Conservation (phyloP, 2,888 invertebrate species). For the Meghimatium bilineatum region DNA sequence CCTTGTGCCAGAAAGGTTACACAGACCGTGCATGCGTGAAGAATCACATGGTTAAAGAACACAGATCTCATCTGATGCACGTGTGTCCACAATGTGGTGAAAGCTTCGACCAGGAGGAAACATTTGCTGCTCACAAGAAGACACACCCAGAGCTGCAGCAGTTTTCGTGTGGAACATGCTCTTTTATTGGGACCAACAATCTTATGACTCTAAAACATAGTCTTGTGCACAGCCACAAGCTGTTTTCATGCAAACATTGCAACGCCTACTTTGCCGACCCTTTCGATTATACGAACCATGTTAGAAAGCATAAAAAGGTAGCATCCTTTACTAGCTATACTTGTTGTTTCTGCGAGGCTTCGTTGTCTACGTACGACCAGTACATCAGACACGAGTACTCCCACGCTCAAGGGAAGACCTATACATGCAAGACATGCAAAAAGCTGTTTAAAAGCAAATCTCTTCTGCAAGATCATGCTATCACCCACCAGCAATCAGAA, state of each 20-base stretch:
- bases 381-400: slow-evolving; percentile 67
- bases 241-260: slow-evolving; percentile 62
- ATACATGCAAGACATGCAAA: slow-evolving; percentile 59
- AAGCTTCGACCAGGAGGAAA: slow-evolving; percentile 56
- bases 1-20: slow-evolving; percentile 64
- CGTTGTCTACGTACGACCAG: slow-evolving; percentile 61
- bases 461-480: slow-evolving; percentile 61
- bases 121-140: slow-evolving; percentile 64
- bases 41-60: slow-evolving; percentile 64
- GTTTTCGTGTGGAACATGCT: slow-evolving; percentile 62
- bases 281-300: slow-evolving; percentile 64
- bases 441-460: slow-evolving; percentile 62
- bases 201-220: slow-evolving; percentile 62
- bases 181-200: slow-evolving; percentile 63
- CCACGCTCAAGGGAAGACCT: slow-evolving; percentile 60
- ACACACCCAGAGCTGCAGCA: slow-evolving; percentile 62
- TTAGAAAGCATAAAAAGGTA: slow-evolving; percentile 62
- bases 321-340: slow-evolving; percentile 55
- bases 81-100: slow-evolving; percentile 67
- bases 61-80: slow-evolving; percentile 58
- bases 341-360: slow-evolving; percentile 66
- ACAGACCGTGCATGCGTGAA: slow-evolving; percentile 64
- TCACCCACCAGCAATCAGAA: slow-evolving; percentile 52
- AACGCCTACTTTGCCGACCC: slow-evolving; percentile 62
- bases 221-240: slow-evolving; percentile 22